Evolutionary conservation across 2,113 vertebrate genomes (phyloP).

Genomic region (Alosa alosa): DNA sequence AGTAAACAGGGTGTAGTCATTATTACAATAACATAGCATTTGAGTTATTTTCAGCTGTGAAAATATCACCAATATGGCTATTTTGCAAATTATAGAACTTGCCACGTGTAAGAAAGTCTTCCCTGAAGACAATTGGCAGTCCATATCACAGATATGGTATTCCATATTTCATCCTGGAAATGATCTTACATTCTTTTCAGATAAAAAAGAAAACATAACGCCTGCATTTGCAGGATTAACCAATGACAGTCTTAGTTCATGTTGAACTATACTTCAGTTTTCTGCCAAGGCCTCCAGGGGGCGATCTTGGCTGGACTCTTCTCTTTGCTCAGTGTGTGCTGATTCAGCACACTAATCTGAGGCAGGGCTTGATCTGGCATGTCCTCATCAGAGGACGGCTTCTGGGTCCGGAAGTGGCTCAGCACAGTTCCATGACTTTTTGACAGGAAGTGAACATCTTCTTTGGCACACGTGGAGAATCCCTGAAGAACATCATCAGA

Average conservation of each 20-base stretch:
- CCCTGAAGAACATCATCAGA: constrained; percentile 24
- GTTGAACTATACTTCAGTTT: neutral
- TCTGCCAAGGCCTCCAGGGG: constrained; percentile 53
- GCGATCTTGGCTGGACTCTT: constrained; percentile 8
- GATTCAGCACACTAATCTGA: constrained; percentile 11
- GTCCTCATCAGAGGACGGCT: constrained; percentile 10
- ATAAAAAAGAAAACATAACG: neutral
- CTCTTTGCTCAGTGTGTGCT: constrained; percentile 21
- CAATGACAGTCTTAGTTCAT: neutral
- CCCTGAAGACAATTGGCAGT: neutral
- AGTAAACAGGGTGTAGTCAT: neutral
- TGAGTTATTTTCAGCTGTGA: neutral
- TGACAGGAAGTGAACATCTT: no score
- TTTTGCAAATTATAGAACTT: neutral
- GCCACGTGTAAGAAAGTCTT: neutral
- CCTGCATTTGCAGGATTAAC: neutral
- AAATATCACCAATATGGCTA: neutral
- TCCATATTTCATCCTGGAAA: neutral
- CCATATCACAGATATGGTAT: neutral
- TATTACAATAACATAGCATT: neutral
- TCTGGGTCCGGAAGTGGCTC: constrained; percentile 30
- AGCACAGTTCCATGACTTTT: constrained; percentile 3
- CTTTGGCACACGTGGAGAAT: constrained; percentile 35
- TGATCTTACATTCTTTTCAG: neutral
- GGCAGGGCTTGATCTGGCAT: neutral